Evolutionary conservation across 2,113 vertebrate genomes (phyloP), one percentile per base, ranked within the genome.

Genomic region (Aegithalos caudatus): DNA sequence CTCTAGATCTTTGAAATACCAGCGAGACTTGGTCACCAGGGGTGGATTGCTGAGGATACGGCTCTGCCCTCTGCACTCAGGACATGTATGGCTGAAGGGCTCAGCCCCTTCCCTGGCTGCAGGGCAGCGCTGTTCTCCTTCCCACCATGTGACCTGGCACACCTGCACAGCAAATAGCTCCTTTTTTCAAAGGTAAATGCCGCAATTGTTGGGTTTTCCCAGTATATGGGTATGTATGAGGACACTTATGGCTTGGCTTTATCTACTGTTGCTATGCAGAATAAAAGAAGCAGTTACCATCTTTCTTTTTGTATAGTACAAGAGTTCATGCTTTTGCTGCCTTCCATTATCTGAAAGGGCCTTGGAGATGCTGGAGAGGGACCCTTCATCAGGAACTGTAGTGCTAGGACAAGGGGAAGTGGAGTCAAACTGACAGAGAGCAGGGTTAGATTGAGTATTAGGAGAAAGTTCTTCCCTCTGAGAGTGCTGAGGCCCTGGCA

Each of bases 201-300:
- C 35, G 0, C 47, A 14, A 1, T 10, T 33, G 53, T 10, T 35
- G 80, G n/a, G 25, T 27, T 42, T 19, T 33, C 47, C 11, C 2
- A 2, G 4, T 22, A 0, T 5, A 1, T 42, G 2, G 0, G 0
- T n/a, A 12, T 2, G 2, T 12, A 9, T 11, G 40, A 56, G 24
- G 25, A 44, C 31, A 16, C 0, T 3, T 2, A 3, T 1, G 3
- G 37, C 4, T 78, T 74, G 44, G 22, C 40, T 85, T 71, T 60
- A 4, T 58, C 14, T 47, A 2, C 10, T 2, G 60, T 64, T 33
- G 14, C 44, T 72, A 4, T 8, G 24, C 11, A 35, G 11, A 40
- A 6, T 27, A 17, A 21, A 31, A 35, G 17, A n/a, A 64, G 20
- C 13, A 14, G 3, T 33, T 67, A 0, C 11, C 1, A 0, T 7